phyloP scores from a whole-genome alignment of 2,888 invertebrate genomes.

The Pseudococcus viburni region DNA sequence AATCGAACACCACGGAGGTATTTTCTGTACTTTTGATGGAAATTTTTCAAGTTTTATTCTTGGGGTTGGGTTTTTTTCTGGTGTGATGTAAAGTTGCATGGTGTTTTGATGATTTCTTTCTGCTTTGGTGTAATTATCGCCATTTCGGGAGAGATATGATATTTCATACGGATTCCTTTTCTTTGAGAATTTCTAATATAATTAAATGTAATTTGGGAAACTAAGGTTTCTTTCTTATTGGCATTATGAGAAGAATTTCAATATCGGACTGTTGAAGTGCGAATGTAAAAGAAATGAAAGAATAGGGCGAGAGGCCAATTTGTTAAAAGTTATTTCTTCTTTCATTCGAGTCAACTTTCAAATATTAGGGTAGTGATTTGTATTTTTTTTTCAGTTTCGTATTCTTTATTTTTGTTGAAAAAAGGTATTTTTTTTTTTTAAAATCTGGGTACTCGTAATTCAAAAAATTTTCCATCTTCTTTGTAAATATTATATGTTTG shows the following conservation, averaged over 20 bases:
- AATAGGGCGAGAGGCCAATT: not conserved
- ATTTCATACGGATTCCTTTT: constrained; percentile 25
- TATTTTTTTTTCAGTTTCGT: not conserved
- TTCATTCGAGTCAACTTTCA: not conserved
- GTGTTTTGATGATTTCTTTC: not conserved
- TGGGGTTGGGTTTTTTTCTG: no score
- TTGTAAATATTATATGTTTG: no score
- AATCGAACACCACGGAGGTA: no score
- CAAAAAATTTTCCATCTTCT: no score
- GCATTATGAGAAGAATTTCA: constrained; percentile 1
- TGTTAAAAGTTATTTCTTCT: not conserved
- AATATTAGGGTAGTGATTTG: not conserved
- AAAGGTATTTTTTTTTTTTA: no score
- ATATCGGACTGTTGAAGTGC: not conserved
- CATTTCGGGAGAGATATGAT: not conserved
- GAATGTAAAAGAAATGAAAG: constrained; percentile 17
- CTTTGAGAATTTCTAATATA: constrained; percentile 15
- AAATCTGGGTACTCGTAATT: no score
- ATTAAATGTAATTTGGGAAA: not conserved
- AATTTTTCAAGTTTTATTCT: no score
- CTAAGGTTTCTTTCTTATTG: not conserved
- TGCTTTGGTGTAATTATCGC: not conserved
- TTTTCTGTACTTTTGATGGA: no score
- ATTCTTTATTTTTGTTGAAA: not conserved
- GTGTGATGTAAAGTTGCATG: no score